Conservation (phyloP, 1,140 invertebrate genomes). For the Ctenoplectra terminalis region DNA sequence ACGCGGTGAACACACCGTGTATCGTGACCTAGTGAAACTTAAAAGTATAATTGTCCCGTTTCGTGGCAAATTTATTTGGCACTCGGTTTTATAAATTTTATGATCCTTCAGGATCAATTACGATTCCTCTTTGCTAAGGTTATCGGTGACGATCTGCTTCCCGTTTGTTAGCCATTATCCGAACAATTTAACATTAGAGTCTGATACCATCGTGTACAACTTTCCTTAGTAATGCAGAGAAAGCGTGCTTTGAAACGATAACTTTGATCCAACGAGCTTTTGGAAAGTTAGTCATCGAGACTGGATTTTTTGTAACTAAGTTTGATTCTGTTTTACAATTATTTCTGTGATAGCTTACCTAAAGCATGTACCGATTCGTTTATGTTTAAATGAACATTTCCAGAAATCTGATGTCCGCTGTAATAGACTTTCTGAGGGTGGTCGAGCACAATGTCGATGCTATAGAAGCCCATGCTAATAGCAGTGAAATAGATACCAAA, state of each 20-base stretch:
- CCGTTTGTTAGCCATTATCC: not conserved
- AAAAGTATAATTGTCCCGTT: not conserved
- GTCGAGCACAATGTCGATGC: constrained; percentile 64
- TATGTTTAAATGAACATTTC: constrained; percentile 62
- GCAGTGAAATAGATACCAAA: not conserved
- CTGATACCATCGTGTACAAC: not conserved
- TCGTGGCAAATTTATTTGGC: constrained; percentile 5
- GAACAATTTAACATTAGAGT: not conserved
- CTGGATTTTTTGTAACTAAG: not conserved
- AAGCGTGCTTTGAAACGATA: not conserved
- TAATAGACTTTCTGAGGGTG: constrained; percentile 65
- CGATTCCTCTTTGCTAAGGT: not conserved
- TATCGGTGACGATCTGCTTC: not conserved
- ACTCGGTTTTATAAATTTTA: not conserved
- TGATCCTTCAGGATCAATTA: not conserved
- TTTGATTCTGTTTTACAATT: too few relatives aligned
- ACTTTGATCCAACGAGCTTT: too few relatives aligned
- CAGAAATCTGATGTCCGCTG: constrained; percentile 61
- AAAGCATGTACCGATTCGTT: constrained; percentile 50
- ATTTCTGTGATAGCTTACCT: constrained; percentile 55
- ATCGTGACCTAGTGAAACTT: not conserved
- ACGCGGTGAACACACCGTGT: not conserved
- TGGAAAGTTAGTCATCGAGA: not conserved
- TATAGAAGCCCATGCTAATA: constrained; percentile 61
- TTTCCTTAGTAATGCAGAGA: not conserved